Evolutionary conservation across 2,113 vertebrate genomes (phyloP), one percentile per base, ranked within the genome.

Genomic region (Gadus macrocephalus): DNA sequence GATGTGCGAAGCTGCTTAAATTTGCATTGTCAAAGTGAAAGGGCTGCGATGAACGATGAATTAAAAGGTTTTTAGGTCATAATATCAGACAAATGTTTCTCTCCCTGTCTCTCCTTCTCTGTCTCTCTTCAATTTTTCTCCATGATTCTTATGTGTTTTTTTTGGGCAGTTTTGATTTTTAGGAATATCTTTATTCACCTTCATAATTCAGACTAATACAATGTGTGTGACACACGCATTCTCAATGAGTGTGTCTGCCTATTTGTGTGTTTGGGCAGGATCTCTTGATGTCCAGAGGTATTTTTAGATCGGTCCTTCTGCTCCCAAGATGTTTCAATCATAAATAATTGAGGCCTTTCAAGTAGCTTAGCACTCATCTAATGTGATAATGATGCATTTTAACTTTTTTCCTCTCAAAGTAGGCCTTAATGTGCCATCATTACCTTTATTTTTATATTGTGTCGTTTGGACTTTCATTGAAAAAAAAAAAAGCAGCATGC

Each of bases 51-150:
- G 69, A 80, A 82, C 56, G 56, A n/a, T 60, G 74, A 83, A 73
- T 75, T 75, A 80, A 77, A 76, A 73, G 82, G 75, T 84, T 87
- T 84, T 79, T 72, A 76, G 75, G 78, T 79, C 74, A 66, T 74
- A 72, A 66, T 72, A 78, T 81, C 79, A 82, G 73, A 78, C 75
- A 81, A 70, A 76, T 68, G 80, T 78, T 78, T 64, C 80, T 79
- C 74, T 70, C 68, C 64, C 70, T 74, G 69, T 69, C 76, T 35
- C n/a, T 38, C 28, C 5, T 60, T 53, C 59, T 65, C 58, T 72
- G 70, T 83, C 71, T 56, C 20, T 49, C 42, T 49, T 49, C 11
- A 49, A 14, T 49, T 49, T 49, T 49, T 1, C 42, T 49, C 42
- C 42, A 14, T 49, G 42, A 49, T 49, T 49, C 42, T 49, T 11